These are phyloP conservation scores for Hippopotamus amphibius DNA, from an alignment of 2,113 vertebrate species.

Conservation along the genomic window DNA sequence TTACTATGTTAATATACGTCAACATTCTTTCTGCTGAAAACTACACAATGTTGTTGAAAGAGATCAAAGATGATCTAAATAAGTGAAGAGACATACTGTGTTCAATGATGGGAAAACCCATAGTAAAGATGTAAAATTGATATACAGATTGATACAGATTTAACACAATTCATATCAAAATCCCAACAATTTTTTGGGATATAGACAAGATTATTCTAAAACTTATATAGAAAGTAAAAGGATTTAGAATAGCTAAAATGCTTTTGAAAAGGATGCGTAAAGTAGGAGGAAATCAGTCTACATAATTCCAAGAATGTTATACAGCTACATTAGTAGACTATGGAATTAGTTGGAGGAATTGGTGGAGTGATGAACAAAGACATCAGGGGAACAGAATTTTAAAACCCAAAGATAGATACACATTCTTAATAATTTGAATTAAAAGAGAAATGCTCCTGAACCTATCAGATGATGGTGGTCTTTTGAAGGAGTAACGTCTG, in stretches of 20 bases:
- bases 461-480: neutral
- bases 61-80: neutral
- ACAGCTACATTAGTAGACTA: neutral
- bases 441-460: neutral
- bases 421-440: neutral
- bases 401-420: neutral
- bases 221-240: neutral
- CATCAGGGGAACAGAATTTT: neutral
- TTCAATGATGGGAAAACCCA: neutral
- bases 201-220: neutral
- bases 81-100: neutral
- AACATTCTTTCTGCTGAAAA: neutral
- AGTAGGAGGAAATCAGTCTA: neutral
- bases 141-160: neutral
- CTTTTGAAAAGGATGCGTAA: neutral
- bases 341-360: neutral
- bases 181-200: neutral
- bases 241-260: neutral
- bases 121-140: neutral
- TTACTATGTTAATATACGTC: constrained; percentile 7
- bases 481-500: neutral
- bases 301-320: neutral
- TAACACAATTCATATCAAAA: neutral
- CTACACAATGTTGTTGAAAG: neutral
- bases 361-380: neutral